Conservation (phyloP, 2,888 invertebrate species). For the Nemurella pictetii region DNA sequence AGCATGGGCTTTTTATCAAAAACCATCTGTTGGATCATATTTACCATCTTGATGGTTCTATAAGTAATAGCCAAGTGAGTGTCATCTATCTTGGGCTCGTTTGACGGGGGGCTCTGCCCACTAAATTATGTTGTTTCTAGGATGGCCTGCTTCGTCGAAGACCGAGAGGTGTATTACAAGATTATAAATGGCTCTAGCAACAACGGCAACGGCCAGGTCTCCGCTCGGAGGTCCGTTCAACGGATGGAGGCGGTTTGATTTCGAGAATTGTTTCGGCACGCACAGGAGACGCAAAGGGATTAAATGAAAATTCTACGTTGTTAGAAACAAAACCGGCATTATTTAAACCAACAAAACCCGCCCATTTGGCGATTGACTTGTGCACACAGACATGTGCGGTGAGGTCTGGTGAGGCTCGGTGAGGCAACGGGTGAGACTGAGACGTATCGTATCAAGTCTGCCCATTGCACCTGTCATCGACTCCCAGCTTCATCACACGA, state of each 20-base stretch:
- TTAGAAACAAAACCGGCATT: slow-evolving; percentile 18
- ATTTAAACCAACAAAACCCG: slow-evolving; percentile 23
- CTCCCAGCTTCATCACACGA: background rate
- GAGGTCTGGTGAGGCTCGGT: too few relatives aligned
- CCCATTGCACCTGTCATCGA: slow-evolving; percentile 21
- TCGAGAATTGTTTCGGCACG: slow-evolving; percentile 13
- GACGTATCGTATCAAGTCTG: slow-evolving; percentile 7
- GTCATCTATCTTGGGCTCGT: background rate
- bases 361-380: slow-evolving; percentile 20
- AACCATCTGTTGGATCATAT: background rate
- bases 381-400: background rate
- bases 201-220: background rate
- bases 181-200: background rate
- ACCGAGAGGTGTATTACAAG: background rate
- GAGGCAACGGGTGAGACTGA: background rate
- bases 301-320: slow-evolving; percentile 25
- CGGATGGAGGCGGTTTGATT: slow-evolving; percentile 5
- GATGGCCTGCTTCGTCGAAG: too few relatives aligned
- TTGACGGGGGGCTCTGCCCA: background rate
- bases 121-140: slow-evolving; percentile 16
- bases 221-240: background rate
- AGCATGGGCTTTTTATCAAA: background rate
- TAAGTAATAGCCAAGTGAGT: background rate
- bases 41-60: background rate
- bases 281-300: slow-evolving; percentile 10